Percentiles rank a stretch among this genome's conserved stretches.
phyloP scores from a whole-genome alignment of 2,797 vertebrate genomes.

The Cyprinodon diabolis region DNA sequence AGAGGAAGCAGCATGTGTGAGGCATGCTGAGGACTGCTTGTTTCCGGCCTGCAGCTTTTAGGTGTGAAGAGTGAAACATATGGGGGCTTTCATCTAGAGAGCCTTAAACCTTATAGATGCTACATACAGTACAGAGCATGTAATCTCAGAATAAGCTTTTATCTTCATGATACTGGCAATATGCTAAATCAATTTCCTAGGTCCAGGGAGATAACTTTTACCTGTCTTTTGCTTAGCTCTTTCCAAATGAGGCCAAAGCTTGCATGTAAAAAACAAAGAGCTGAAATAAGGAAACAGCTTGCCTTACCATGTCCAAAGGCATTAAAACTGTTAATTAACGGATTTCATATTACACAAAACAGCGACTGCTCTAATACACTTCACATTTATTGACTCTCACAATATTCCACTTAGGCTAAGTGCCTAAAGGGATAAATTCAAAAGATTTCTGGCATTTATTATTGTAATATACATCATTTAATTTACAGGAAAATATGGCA shows the following conservation, averaged over 20 bases:
- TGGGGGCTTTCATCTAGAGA: constrained; percentile 75
- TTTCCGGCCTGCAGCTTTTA: constrained; percentile 65
- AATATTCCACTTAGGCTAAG: not conserved
- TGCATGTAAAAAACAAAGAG: not conserved
- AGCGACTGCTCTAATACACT: not conserved
- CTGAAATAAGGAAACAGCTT: not conserved
- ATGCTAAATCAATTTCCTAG: not conserved
- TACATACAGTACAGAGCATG: constrained; percentile 29
- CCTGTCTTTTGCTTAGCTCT: not conserved
- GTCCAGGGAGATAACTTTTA: not conserved
- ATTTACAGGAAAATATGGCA: not conserved
- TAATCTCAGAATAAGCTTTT: constrained; percentile 24
- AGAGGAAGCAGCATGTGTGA: constrained; percentile 55
- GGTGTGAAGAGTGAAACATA: constrained; percentile 76
- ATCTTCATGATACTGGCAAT: constrained; percentile 11
- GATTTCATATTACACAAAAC: constrained; percentile 1
- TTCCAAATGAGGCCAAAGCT: constrained; percentile 1
- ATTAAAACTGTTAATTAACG: constrained; percentile 7
- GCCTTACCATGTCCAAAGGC: constrained; percentile 3
- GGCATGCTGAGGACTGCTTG: constrained; percentile 59
- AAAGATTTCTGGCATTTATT: not conserved
- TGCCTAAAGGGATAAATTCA: not conserved
- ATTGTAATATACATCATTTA: not conserved
- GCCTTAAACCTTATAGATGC: constrained; percentile 42
- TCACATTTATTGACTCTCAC: not conserved